Percentiles rank a stretch among this genome's conserved stretches.
These are phyloP conservation scores for Phrynosoma blainvillii DNA, from an alignment of 2,113 vertebrate species.

Conservation along the genomic window DNA sequence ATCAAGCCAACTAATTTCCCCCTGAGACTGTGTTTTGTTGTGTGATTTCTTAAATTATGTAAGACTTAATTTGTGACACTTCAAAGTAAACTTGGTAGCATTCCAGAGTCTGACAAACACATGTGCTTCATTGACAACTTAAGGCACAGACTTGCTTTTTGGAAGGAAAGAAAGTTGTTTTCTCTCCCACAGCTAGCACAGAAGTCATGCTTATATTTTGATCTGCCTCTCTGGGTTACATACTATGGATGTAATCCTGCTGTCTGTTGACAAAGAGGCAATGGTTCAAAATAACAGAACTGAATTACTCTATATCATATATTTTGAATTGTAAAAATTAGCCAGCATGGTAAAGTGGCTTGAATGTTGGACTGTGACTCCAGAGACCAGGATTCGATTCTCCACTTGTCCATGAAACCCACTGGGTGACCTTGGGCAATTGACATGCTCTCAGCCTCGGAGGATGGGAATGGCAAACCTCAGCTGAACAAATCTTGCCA, in stretches of 20 bases:
- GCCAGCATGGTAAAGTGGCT: no score
- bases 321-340: no score
- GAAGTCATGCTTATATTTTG: not conserved
- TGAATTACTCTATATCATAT: no score
- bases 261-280: not conserved
- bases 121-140: not conserved
- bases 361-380: no score
- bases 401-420: no score
- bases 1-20: constrained; percentile 4
- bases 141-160: not conserved
- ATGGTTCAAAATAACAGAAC: not conserved
- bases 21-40: constrained; percentile 9
- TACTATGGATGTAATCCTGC: not conserved
- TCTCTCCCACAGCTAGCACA: not conserved
- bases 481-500: no score
- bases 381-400: no score
- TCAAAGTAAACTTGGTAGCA: constrained; percentile 12
- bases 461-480: no score
- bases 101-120: not conserved
- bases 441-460: no score
- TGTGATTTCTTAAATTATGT: constrained; percentile 18
- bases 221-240: no score
- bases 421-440: no score
- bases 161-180: not conserved
- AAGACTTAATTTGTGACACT: constrained; percentile 10